Evolutionary conservation across 1,140 invertebrate genomes (phyloP).

Genomic region (Cardiocondyla obscurior): DNA sequence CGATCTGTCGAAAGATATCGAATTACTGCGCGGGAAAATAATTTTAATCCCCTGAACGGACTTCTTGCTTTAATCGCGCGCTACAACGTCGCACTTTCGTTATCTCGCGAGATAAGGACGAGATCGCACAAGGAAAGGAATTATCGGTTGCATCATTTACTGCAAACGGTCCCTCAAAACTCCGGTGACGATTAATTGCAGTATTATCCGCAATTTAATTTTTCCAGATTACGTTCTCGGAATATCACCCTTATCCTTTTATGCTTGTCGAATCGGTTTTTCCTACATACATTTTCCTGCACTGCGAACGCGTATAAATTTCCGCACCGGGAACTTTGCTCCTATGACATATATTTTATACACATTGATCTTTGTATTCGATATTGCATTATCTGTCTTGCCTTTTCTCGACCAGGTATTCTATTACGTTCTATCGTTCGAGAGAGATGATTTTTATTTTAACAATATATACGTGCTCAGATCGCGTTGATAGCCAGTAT

Average conservation of each 20-base stretch:
- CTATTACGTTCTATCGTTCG: too few species aligned
- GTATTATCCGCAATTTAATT: background rate
- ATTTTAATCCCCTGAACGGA: background rate
- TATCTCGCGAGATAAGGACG: conserved; percentile 1
- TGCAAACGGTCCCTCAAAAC: background rate
- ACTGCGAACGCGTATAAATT: background rate
- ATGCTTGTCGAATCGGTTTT: background rate
- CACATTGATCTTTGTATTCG: background rate
- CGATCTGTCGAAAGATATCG: background rate
- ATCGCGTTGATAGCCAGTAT: background rate
- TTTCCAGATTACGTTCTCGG: background rate
- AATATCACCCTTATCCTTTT: background rate
- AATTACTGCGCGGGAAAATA: background rate
- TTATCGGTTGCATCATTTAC: background rate
- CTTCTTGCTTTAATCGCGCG: background rate
- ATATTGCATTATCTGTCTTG: background rate
- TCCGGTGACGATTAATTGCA: background rate
- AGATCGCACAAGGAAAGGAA: background rate
- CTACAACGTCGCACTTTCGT: background rate
- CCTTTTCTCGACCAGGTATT: background rate
- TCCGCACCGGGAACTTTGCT: background rate
- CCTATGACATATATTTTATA: background rate
- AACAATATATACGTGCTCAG: background rate
- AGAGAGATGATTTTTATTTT: background rate
- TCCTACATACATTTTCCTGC: background rate